Base-by-base conservation (phyloP, 1,140 invertebrate species). In the Anoplolepis gracilipes region DNA sequence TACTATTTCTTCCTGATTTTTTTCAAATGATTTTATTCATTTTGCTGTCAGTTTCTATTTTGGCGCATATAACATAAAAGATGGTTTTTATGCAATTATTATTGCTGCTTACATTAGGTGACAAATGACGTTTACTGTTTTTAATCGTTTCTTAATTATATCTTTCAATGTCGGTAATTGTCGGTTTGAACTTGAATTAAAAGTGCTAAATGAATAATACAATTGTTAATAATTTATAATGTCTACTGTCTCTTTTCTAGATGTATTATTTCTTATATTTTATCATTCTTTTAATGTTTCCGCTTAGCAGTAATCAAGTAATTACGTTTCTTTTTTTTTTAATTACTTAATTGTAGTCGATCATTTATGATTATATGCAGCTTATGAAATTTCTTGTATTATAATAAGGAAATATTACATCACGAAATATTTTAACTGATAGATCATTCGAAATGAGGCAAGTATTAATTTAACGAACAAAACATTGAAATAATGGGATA, bases 371-470 rank as follows among this genome's bases (percentile, higher is more conserved):
- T 79, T 25, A 39, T 30, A 53, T 30, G 36, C 42, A 62, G 36
- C 4, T 19, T 10, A 64, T 11, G 7, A 65, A 65, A 65, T 65
- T 64, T 49, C 28, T 13, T 65, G 49, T 33, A 36, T 36, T 25
- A 39, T n/a, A 16, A 36, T 22, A 49, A 69, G 22, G 67, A 53
- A 42, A 81, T 39, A 28, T 53, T 13, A 19, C n/a, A 10, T 13
- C 42, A 25, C 19, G 13, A 36, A 59, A 61, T 49, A 49, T 76
- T 65, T 36, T 49, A 49, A 64, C 57, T 81, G 78, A 42, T 25
- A 59, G 19, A 81, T 72, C 53, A 46, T 2, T 13, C 19, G 28
- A 81, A 72, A 59, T 36, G 33, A 33, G 19, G 2, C 62, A n/a
- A 28, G 22, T 16, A 22, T 42, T 16, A 19, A 81, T 30, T 72